These are phyloP conservation scores for Trinectes maculatus DNA, from an alignment of 2,113 vertebrate genomes.

Conservation along the genomic window DNA sequence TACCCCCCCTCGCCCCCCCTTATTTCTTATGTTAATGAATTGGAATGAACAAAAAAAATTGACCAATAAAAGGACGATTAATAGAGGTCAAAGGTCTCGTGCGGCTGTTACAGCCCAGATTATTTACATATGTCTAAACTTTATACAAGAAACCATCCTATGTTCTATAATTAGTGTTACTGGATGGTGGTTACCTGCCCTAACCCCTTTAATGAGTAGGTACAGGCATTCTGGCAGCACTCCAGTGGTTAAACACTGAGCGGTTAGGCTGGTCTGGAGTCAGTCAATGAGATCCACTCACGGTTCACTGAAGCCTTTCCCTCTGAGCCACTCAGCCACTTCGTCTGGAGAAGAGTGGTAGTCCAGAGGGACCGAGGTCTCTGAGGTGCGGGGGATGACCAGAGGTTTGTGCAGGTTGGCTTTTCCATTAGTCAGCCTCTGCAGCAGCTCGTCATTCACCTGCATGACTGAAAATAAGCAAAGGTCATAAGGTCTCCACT, in stretches of 20 bases:
- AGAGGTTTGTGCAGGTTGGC: slow-evolving; percentile 73
- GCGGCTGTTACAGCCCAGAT: no score
- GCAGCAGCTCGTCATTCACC: slow-evolving; percentile 86
- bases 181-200: background rate
- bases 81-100: no score
- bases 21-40: no score
- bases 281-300: slow-evolving; percentile 56
- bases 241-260: background rate
- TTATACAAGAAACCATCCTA: background rate
- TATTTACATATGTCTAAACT: no score
- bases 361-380: slow-evolving; percentile 77
- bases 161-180: background rate
- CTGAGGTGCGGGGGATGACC: slow-evolving; percentile 80
- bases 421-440: slow-evolving; percentile 81
- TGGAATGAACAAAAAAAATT: no score
- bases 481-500: no score
- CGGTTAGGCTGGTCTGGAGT: no score
- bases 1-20: no score
- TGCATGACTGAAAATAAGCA: slow-evolving; percentile 67
- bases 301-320: slow-evolving; percentile 87
- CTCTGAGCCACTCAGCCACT: slow-evolving; percentile 85
- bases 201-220: no score
- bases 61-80: no score
- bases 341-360: slow-evolving; percentile 81
- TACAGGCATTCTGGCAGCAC: no score